phyloP scores from a whole-genome alignment of 2,113 vertebrate genomes.

The Mus spicilegus region DNA sequence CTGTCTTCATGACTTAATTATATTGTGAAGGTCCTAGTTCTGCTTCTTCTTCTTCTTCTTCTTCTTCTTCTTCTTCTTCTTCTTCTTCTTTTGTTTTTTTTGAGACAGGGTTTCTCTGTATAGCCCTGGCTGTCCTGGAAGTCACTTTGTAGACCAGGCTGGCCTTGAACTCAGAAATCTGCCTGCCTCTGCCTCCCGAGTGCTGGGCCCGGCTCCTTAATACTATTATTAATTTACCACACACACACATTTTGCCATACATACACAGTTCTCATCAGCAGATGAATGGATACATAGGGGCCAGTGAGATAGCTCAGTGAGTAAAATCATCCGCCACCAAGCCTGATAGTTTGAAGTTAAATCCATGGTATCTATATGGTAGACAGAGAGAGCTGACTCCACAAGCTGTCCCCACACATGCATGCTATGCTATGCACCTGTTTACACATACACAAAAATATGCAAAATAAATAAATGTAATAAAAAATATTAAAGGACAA shows the following conservation, averaged over 20 bases:
- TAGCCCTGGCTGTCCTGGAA: no score
- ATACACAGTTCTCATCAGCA: neutral
- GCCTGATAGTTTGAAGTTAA: no score
- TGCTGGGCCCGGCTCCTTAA: no score
- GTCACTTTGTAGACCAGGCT: no score
- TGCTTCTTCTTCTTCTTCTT: no score
- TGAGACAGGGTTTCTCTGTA: no score
- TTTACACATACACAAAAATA: neutral
- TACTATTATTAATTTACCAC: neutral
- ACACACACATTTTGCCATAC: neutral
- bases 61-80: no score
- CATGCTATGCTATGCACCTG: neutral
- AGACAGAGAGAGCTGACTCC: neutral
- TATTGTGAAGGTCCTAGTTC: neutral
- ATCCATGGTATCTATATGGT: neutral
- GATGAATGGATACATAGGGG: neutral
- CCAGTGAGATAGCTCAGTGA: neutral
- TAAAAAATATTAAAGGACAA: neutral
- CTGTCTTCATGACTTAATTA: neutral
- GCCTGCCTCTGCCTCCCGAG: no score
- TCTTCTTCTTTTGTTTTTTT: no score
- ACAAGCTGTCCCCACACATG: neutral
- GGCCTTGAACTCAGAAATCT: no score
- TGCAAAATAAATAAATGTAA: neutral
- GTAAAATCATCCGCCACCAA: neutral